Conservation (phyloP, 1,140 invertebrate genomes). For the Copidosoma floridanum region DNA sequence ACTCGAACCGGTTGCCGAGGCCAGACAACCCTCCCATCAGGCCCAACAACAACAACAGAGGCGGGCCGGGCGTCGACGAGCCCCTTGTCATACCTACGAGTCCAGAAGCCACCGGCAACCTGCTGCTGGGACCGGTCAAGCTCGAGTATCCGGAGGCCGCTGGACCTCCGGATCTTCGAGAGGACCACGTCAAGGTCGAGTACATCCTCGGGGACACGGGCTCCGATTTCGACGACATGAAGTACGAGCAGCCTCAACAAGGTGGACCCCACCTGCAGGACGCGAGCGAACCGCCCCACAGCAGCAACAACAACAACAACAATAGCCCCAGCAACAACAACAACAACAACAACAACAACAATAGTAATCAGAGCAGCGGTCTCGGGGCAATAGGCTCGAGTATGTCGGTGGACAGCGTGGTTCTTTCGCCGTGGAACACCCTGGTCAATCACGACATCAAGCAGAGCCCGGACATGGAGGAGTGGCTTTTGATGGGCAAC, state of each 20-base stretch:
- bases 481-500: constrained; percentile 53
- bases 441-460: constrained; percentile 51
- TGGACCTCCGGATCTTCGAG: constrained; percentile 5
- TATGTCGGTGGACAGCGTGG: constrained; percentile 57
- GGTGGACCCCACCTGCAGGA: constrained; percentile 38
- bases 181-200: constrained; percentile 32
- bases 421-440: constrained; percentile 60
- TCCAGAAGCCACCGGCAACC: constrained; percentile 16
- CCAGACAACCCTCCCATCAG: background rate
- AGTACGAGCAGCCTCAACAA: constrained; percentile 53
- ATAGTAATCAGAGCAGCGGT: too few species aligned
- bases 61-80: background rate
- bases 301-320: constrained; percentile 40
- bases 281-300: constrained; percentile 45
- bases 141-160: constrained; percentile 28
- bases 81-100: background rate
- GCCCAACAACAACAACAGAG: background rate
- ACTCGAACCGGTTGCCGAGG: background rate
- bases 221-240: too few species aligned
- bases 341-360: too few species aligned
- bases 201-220: too few species aligned
- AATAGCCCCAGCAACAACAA: constrained; percentile 45
- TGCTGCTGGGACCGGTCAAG: constrained; percentile 29
- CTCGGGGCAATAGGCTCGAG: constrained; percentile 41
- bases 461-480: constrained; percentile 52